These are phyloP conservation scores for Nemotelus pantherinus DNA, from an alignment of 2,888 invertebrate genomes.

Conservation along the genomic window DNA sequence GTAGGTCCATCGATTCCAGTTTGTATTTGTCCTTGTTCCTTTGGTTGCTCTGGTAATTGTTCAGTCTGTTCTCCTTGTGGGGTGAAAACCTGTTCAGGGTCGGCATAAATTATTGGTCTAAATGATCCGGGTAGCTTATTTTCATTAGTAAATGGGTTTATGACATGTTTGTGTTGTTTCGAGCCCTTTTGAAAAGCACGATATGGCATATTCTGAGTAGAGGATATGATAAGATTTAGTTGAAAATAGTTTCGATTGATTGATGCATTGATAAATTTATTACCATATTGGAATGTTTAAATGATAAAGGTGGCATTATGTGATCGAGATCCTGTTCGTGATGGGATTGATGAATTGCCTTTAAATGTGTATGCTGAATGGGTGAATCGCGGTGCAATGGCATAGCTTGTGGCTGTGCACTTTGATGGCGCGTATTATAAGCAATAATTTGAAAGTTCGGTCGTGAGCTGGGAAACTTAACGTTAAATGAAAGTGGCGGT, in stretches of 20 bases:
- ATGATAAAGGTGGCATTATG: constrained; percentile 45
- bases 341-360: constrained; percentile 20
- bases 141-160: constrained; percentile 67
- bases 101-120: constrained; percentile 66
- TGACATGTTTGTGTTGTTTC: constrained; percentile 59
- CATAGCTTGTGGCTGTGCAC: constrained; percentile 15
- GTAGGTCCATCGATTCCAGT: background rate
- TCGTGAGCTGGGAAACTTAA: constrained; percentile 43
- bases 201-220: constrained; percentile 22
- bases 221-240: background rate
- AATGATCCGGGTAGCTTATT: constrained; percentile 69
- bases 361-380: background rate
- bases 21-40: constrained; percentile 45
- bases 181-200: constrained; percentile 40
- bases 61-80: constrained; percentile 14
- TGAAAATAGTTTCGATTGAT: background rate
- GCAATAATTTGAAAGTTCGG: constrained; percentile 47
- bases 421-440: constrained; percentile 48
- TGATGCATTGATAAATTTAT: background rate
- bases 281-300: constrained; percentile 44
- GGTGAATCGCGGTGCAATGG: constrained; percentile 18
- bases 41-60: constrained; percentile 31
- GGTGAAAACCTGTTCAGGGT: constrained; percentile 48
- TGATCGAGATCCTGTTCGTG: constrained; percentile 43
- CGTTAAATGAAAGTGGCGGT: constrained; percentile 50